These are phyloP conservation scores for Acyrthosiphon pisum DNA, from an alignment of 1,140 invertebrate species.

Conservation along the genomic window DNA sequence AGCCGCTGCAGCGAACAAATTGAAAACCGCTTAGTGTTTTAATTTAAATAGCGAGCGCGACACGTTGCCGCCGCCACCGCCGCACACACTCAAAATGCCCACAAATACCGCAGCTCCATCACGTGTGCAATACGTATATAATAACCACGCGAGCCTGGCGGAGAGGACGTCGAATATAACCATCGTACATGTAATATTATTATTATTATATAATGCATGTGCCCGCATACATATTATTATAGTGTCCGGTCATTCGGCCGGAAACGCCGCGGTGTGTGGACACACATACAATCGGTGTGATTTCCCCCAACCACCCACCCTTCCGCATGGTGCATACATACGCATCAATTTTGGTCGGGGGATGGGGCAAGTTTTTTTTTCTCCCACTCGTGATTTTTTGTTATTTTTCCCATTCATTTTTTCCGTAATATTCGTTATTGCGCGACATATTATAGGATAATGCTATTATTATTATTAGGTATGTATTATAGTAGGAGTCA, in stretches of 20 bases:
- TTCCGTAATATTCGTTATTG: neutral
- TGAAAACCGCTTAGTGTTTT: slow-evolving; percentile 55
- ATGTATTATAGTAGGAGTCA: neutral
- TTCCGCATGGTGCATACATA: neutral
- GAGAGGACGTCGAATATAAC: neutral
- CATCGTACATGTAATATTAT: neutral
- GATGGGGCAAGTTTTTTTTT: neutral
- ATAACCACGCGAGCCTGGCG: neutral
- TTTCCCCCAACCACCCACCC: neutral
- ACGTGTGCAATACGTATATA: neutral
- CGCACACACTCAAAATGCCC: slow-evolving; percentile 26
- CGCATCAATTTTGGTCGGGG: neutral
- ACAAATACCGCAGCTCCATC: neutral
- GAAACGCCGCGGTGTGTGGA: neutral
- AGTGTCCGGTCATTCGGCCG: slow-evolving; percentile 35
- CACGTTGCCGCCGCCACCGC: slow-evolving; percentile 31
- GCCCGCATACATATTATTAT: neutral
- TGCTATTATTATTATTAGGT: neutral
- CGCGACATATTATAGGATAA: neutral
- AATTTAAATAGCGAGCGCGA: slow-evolving; percentile 49
- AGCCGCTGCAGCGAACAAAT: slow-evolving; percentile 51
- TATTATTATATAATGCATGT: neutral
- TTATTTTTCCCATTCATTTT: neutral
- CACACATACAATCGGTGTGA: neutral
- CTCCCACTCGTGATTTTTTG: neutral